phyloP scores from a whole-genome alignment of 2,888 invertebrate species.

The Aporophyla lueneburgensis region DNA sequence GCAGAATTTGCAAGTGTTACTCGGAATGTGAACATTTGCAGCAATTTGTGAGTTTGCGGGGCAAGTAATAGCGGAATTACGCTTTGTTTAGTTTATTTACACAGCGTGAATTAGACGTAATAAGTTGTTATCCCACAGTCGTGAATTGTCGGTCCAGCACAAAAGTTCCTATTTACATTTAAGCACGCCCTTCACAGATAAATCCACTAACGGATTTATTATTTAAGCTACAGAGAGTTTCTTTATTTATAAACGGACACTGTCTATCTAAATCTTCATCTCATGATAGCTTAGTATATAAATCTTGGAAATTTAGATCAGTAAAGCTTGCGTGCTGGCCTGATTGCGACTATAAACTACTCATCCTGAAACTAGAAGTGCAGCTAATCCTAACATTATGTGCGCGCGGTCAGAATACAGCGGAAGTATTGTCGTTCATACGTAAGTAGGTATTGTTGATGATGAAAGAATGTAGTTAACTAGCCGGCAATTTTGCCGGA shows the following conservation, averaged over 20 bases:
- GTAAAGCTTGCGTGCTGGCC: slow-evolving; percentile 64
- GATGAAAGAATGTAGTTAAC: slow-evolving; percentile 31
- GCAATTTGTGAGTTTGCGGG: slow-evolving; percentile 55
- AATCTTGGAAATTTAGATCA: slow-evolving; percentile 67
- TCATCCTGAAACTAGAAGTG: slow-evolving; percentile 64
- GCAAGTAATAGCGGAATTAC: slow-evolving; percentile 53
- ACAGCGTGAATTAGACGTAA: slow-evolving; percentile 42
- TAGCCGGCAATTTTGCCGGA: slow-evolving; percentile 36
- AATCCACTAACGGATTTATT: slow-evolving; percentile 47
- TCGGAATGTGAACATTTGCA: slow-evolving; percentile 59
- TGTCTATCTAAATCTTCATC: slow-evolving; percentile 64
- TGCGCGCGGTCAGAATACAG: slow-evolving; percentile 39
- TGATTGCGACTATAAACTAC: slow-evolving; percentile 66
- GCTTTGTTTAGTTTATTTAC: slow-evolving; percentile 55
- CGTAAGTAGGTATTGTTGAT: slow-evolving; percentile 25
- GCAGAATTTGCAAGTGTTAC: slow-evolving; percentile 58
- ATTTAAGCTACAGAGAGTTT: slow-evolving; percentile 41
- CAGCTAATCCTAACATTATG: slow-evolving; percentile 64
- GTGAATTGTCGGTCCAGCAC: slow-evolving; percentile 40
- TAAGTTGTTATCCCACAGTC: slow-evolving; percentile 36
- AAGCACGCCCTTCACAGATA: slow-evolving; percentile 35
- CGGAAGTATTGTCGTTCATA: slow-evolving; percentile 49
- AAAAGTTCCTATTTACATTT: slow-evolving; percentile 47
- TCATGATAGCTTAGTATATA: slow-evolving; percentile 64
- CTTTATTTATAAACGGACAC: slow-evolving; percentile 53